Conservation (phyloP, 2,113 vertebrate genomes). For the Grantiella picta region DNA sequence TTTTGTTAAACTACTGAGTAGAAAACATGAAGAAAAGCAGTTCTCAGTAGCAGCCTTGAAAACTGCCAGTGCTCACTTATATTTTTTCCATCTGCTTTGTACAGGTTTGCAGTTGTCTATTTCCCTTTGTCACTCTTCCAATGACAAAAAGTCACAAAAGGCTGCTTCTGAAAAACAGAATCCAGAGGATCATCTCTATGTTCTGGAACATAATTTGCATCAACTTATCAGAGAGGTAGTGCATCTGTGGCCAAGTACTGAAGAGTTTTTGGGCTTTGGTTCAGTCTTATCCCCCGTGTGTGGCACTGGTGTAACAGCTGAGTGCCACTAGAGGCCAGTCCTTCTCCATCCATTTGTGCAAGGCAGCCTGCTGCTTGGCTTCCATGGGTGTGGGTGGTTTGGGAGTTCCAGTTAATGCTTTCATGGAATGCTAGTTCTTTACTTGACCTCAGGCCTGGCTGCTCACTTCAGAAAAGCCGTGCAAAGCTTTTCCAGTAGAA, state of each 20-base stretch:
- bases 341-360: not conserved
- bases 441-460: not conserved
- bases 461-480: not conserved
- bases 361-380: not conserved
- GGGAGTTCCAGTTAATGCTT: not conserved
- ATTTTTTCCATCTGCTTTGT: not conserved
- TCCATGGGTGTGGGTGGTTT: not conserved
- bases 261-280: not conserved
- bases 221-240: conserved; percentile 95
- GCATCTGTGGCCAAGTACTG: not conserved
- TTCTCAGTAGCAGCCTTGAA: not conserved
- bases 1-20: not conserved
- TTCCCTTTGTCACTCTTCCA: conserved; percentile 92
- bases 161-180: conserved; percentile 83
- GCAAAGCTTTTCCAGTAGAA: not conserved
- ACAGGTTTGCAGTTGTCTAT: conserved; percentile 93
- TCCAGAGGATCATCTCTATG: conserved; percentile 93
- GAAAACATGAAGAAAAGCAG: not conserved
- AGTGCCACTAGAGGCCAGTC: conserved; percentile 17
- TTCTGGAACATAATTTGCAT: conserved; percentile 95
- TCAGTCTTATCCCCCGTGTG: fast-evolving
- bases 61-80: not conserved
- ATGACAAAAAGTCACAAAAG: conserved; percentile 88
- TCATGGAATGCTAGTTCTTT: not conserved
- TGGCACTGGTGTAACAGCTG: not conserved